Evolutionary conservation across 2,888 invertebrate species (phyloP).

Genomic region (Scaptomyza reducta): DNA sequence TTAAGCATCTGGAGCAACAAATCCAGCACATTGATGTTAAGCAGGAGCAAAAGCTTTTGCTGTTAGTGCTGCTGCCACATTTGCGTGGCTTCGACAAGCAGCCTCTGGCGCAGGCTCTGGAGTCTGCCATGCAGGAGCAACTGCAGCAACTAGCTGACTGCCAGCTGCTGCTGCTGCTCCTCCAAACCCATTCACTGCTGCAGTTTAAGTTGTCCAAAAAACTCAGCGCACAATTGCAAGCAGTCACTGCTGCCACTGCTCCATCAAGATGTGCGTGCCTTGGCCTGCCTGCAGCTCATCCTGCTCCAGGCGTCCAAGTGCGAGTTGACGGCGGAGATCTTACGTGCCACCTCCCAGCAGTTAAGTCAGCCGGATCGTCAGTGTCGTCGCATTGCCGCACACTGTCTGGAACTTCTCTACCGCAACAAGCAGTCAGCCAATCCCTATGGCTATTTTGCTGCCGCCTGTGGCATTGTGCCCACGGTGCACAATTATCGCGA

Average conservation of each 20-base stretch:
- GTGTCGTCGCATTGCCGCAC: slow-evolving; percentile 89
- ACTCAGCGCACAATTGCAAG: slow-evolving; percentile 26
- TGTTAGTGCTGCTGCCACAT: slow-evolving; percentile 79
- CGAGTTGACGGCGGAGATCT: slow-evolving; percentile 78
- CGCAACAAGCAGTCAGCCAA: slow-evolving; percentile 38
- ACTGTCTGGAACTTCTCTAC: slow-evolving; percentile 89
- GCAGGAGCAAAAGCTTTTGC: slow-evolving; percentile 82
- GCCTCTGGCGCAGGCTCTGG: slow-evolving; percentile 36
- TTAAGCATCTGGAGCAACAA: slow-evolving; percentile 58
- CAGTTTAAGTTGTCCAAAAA: slow-evolving; percentile 41
- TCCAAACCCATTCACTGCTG: slow-evolving; percentile 60
- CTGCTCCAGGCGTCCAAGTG: slow-evolving; percentile 83
- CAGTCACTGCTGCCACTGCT: slow-evolving; percentile 47
- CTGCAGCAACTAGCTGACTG: slow-evolving; percentile 14
- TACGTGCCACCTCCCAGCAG: slow-evolving; percentile 85
- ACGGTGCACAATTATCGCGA: slow-evolving; percentile 92
- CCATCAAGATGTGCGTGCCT: slow-evolving; percentile 77
- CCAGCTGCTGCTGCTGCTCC: slow-evolving; percentile 43
- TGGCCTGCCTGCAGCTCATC: slow-evolving; percentile 81
- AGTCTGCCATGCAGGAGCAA: slow-evolving; percentile 27
- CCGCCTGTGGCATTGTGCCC: slow-evolving; percentile 89
- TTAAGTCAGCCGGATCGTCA: slow-evolving; percentile 89
- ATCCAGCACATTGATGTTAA: slow-evolving; percentile 64
- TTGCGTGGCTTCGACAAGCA: slow-evolving; percentile 67
- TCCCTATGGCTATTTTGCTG: slow-evolving; percentile 88